Base-by-base conservation (phyloP, 2,113 vertebrate genomes). In the Marcusenius ussheri region DNA sequence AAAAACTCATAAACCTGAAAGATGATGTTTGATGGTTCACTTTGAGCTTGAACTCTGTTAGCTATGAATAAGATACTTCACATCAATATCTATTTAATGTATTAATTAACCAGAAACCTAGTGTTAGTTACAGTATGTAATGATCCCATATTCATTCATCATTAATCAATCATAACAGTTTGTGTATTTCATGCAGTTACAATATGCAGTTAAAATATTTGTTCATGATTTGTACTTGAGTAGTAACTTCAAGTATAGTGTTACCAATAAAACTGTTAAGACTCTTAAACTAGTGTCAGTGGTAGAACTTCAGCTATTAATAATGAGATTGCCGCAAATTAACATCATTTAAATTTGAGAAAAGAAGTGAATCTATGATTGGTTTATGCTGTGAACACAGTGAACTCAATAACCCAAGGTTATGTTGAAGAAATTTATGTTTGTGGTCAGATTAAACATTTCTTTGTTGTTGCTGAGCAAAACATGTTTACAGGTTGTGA, bases 401-500 rank as follows among this genome's bases (percentile, higher is more conserved):
- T 80, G 74, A 80, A 39, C 19, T 80, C 21, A 58, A 8, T 21
- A 88, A 24, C 42, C 10, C n/a, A 47, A 46, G 42, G 45, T 42
- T 47, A 84, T 27, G 83, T 47, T n/a, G 42, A 84, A 84, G 19
- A 47, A 84, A 80, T 35, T 80, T 46, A 47, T 24, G 24, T 45
- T 47, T 1, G 15, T 47, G 87, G 15, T 58, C 24, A n/a, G 66
- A 90, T 88, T n/a, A 80, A 47, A 83, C 91, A 91, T 90, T 90
- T 84, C 49, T 83, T 47, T 88, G 77, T n/a, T 31, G 35, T 21
- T 31, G 15, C 17, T 21, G 42, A 84, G 50, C 49, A 62, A 83
- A 84, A 88, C 53, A 21, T 92, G 91, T 94, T 94, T 92, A 93
- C 56, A 90, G 70, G 91, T 50, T 92, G 86, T 83, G 90, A 93